Evolutionary conservation across 2,888 invertebrate genomes (phyloP).

Genomic region (Cryptosula pallasiana): DNA sequence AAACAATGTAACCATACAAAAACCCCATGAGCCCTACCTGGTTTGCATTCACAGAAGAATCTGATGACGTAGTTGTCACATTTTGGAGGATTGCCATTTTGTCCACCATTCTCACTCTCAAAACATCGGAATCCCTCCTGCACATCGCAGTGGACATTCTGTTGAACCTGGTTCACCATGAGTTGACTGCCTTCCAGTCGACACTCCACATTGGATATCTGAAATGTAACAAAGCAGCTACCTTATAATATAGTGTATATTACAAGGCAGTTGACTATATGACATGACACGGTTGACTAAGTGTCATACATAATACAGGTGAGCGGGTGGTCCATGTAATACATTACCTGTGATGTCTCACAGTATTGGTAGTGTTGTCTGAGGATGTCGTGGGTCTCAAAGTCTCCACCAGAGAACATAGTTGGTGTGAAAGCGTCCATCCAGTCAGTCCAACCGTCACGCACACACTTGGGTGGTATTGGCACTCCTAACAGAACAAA

Average conservation of each 20-base stretch:
- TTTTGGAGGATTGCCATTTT: constrained; percentile 28
- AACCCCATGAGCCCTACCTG: constrained; percentile 23
- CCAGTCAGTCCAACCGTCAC: constrained; percentile 75
- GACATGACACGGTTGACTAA: too few relatives aligned
- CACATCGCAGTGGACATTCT: constrained; percentile 68
- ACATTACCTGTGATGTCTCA: constrained; percentile 31
- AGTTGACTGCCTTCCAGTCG: constrained; percentile 64
- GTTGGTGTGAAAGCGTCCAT: constrained; percentile 58
- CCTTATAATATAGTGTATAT: too few relatives aligned
- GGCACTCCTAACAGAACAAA: not conserved
- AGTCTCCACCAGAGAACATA: constrained; percentile 40
- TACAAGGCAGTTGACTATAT: too few relatives aligned
- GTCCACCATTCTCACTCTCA: constrained; percentile 56
- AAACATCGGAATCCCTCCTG: constrained; percentile 36
- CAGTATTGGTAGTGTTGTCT: constrained; percentile 37
- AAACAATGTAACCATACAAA: too few relatives aligned
- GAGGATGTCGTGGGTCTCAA: constrained; percentile 37
- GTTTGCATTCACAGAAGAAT: constrained; percentile 56
- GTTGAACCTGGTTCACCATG: constrained; percentile 65
- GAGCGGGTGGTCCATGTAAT: too few relatives aligned
- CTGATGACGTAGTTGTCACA: constrained; percentile 46
- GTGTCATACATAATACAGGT: too few relatives aligned
- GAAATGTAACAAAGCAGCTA: too few relatives aligned
- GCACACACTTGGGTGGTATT: constrained; percentile 54
- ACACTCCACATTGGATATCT: constrained; percentile 71